A percentile compares a stretch with the other conserved stretches of the same genome.
These are phyloP conservation scores for Zeuzera pyrina DNA, from an alignment of 2,888 invertebrate genomes.

Conservation along the genomic window DNA sequence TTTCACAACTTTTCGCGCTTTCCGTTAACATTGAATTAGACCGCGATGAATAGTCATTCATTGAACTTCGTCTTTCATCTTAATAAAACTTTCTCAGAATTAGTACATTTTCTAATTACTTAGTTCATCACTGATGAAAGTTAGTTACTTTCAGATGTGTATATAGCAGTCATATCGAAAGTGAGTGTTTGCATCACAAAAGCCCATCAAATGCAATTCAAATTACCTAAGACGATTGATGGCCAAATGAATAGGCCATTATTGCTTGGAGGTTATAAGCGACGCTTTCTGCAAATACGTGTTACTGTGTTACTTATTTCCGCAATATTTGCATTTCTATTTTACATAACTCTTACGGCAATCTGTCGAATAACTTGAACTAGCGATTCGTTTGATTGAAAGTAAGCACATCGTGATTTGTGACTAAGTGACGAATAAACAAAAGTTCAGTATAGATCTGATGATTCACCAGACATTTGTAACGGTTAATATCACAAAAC, in stretches of 20 bases:
- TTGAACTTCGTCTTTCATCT: not conserved
- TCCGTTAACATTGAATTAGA: slow-evolving; percentile 21
- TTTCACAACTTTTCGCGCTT: slow-evolving; percentile 29
- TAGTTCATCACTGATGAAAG: too few relatives aligned
- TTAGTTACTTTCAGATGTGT: too few relatives aligned
- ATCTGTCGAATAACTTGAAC: slow-evolving; percentile 18
- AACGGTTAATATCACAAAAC: not conserved
- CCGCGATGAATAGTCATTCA: slow-evolving; percentile 12
- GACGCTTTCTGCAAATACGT: slow-evolving; percentile 24
- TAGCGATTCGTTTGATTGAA: slow-evolving; percentile 14
- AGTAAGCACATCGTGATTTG: slow-evolving; percentile 15
- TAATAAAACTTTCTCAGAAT: too few relatives aligned
- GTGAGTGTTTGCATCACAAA: not conserved
- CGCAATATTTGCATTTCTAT: slow-evolving; percentile 34
- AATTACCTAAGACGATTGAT: slow-evolving; percentile 21
- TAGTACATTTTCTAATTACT: too few relatives aligned
- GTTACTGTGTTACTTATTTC: slow-evolving; percentile 26
- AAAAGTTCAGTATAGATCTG: slow-evolving; percentile 25
- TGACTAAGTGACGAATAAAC: slow-evolving; percentile 37
- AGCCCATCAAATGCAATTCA: not conserved
- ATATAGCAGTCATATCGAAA: too few relatives aligned
- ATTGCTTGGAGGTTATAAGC: slow-evolving; percentile 11
- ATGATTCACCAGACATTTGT: slow-evolving; percentile 31
- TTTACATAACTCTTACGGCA: slow-evolving; percentile 32
- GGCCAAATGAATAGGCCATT: slow-evolving; percentile 23